These are phyloP conservation scores for Zaprionus capensis DNA, from an alignment of 1,140 invertebrate species.

Conservation along the genomic window DNA sequence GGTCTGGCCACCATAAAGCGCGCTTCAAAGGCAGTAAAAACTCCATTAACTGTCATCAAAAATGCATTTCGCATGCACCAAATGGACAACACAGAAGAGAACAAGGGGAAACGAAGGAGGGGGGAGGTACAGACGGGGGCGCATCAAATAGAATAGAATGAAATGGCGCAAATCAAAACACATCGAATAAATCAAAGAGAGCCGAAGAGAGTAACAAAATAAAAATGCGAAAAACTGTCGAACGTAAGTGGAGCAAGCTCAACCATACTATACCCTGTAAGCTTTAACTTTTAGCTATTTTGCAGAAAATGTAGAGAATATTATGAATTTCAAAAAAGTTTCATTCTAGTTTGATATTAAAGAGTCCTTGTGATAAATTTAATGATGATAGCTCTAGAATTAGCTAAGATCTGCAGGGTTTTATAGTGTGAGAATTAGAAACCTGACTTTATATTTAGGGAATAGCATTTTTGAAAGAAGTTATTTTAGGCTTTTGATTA, in stretches of 20 bases:
- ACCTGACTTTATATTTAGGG: background rate
- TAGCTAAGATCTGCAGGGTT: background rate
- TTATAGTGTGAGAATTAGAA: background rate
- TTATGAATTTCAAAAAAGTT: background rate
- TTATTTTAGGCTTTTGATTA: too few species aligned
- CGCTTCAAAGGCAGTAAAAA: conserved; percentile 73
- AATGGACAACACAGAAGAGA: conserved; percentile 31
- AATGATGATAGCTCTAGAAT: background rate
- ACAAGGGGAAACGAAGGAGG: background rate
- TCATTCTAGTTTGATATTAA: background rate
- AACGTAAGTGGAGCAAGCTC: background rate
- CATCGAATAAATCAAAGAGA: conserved; percentile 77
- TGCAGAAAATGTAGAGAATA: background rate
- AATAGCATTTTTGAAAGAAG: too few species aligned
- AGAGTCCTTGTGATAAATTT: background rate
- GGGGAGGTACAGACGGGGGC: background rate
- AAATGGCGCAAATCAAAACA: conserved; percentile 78
- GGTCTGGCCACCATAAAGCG: conserved; percentile 38
- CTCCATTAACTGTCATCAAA: conserved; percentile 82
- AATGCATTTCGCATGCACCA: conserved; percentile 78
- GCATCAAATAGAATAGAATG: conserved; percentile 79
- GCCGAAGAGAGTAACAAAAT: conserved; percentile 3
- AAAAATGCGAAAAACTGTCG: conserved; percentile 1
- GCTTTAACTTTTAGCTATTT: background rate
- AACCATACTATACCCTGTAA: background rate